Percentiles rank a stretch among this genome's conserved stretches.
phyloP scores from a whole-genome alignment of 2,888 invertebrate genomes.

The Eupsilia transversa region DNA sequence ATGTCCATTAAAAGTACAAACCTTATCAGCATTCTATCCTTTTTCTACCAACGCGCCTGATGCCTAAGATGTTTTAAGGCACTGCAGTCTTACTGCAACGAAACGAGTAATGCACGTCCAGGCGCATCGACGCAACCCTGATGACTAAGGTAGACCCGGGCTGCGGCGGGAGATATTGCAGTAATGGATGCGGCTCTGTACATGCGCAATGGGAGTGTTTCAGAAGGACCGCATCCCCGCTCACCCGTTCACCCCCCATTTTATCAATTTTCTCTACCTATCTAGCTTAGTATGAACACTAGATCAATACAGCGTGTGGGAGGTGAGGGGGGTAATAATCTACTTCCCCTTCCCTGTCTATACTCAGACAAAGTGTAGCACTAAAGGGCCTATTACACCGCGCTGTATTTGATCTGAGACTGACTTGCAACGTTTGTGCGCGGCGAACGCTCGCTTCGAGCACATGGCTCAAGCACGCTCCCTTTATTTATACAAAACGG shows the following conservation, averaged over 20 bases:
- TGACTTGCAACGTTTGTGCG: no score
- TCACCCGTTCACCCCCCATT: neutral
- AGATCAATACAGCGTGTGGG: neutral
- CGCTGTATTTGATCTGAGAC: no score
- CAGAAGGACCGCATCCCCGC: neutral
- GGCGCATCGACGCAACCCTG: neutral
- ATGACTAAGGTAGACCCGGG: neutral
- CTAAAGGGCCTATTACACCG: neutral
- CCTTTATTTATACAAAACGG: no score
- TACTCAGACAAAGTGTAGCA: neutral
- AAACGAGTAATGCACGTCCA: neutral
- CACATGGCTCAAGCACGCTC: no score
- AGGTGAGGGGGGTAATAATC: no score
- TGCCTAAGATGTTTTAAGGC: neutral
- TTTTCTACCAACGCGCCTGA: neutral
- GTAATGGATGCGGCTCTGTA: neutral
- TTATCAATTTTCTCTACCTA: neutral
- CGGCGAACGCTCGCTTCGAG: no score
- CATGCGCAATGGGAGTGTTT: neutral
- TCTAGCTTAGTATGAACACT: neutral
- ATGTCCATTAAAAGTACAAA: neutral
- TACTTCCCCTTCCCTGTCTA: neutral
- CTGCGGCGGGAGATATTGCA: neutral
- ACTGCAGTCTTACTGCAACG: neutral
- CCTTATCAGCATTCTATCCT: neutral